Percentiles rank a stretch among this genome's conserved stretches.
Evolutionary conservation across 1,140 invertebrate species (phyloP).

Genomic region (Drosophila serrata): DNA sequence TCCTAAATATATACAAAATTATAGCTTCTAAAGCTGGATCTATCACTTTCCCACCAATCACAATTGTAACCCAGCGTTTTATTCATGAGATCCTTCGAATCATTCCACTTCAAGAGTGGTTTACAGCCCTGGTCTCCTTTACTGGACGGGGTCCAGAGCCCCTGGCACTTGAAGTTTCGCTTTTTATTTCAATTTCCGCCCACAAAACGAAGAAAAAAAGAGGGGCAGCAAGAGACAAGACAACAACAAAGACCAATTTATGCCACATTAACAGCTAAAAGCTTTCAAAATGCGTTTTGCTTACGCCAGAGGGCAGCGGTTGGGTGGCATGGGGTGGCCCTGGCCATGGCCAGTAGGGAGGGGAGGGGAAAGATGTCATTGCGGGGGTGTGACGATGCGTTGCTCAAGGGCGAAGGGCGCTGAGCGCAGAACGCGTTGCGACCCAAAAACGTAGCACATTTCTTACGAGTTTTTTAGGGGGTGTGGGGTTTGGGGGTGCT

Average conservation of each 20-base stretch:
- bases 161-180: slow-evolving; percentile 66
- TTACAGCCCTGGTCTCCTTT: slow-evolving; percentile 7
- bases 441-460: slow-evolving; percentile 31
- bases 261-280: slow-evolving; percentile 83
- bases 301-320: slow-evolving; percentile 53
- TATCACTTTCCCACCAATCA: not conserved
- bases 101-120: too few species aligned
- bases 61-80: not conserved
- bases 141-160: slow-evolving; percentile 47
- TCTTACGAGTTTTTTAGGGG: slow-evolving; percentile 43
- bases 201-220: slow-evolving; percentile 55
- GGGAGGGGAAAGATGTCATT: slow-evolving; percentile 21
- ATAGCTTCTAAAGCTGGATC: too few species aligned
- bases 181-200: slow-evolving; percentile 81
- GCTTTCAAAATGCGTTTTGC: slow-evolving; percentile 81
- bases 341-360: not conserved
- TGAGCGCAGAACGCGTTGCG: not conserved
- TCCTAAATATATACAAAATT: not conserved
- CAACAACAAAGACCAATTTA: slow-evolving; percentile 81
- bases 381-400: slow-evolving; percentile 25
- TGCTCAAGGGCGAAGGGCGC: slow-evolving; percentile 11
- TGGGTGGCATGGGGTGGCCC: not conserved
- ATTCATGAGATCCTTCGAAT: not conserved
- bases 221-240: slow-evolving; percentile 16
- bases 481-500: slow-evolving; percentile 19